These are phyloP conservation scores for Eucidaris tribuloides DNA, from an alignment of 35 echinoderm and acorn worm species.

Conservation along the genomic window DNA sequence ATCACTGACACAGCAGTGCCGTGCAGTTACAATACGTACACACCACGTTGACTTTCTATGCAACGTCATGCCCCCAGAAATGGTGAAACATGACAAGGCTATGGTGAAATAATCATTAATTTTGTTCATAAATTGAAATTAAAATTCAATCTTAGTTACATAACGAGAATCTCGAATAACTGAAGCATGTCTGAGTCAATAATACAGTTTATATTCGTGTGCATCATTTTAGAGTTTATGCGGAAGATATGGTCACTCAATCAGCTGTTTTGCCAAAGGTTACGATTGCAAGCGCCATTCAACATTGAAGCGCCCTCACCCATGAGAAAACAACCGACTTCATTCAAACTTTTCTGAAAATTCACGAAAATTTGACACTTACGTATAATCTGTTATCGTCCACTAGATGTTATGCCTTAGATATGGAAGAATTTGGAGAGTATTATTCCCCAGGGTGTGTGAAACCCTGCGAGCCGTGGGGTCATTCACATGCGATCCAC, in stretches of 20 bases:
- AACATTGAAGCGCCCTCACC: slow-evolving; percentile 31
- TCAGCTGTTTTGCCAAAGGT: slow-evolving; percentile 19
- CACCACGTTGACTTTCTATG: no score
- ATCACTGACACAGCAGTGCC: no score
- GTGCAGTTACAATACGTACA: no score
- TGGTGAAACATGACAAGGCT: no score
- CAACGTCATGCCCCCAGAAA: no score
- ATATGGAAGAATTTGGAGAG: neutral
- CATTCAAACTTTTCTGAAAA: neutral
- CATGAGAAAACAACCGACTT: neutral
- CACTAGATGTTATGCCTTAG: neutral
- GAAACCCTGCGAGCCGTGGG: slow-evolving; percentile 64
- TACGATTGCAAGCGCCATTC: neutral
- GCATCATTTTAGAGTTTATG: neutral
- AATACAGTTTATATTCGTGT: no score
- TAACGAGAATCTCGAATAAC: no score
- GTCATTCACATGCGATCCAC: slow-evolving; percentile 91
- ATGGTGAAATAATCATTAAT: no score
- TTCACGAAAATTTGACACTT: slow-evolving; percentile 1
- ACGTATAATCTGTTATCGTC: neutral
- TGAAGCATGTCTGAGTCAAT: no score
- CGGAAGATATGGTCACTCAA: neutral
- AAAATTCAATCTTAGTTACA: no score
- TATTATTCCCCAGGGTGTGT: slow-evolving; percentile 56
- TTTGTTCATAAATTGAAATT: no score